Evolutionary conservation across 2,113 vertebrate species (phyloP).

Genomic region (Rhinolophus sinicus): DNA sequence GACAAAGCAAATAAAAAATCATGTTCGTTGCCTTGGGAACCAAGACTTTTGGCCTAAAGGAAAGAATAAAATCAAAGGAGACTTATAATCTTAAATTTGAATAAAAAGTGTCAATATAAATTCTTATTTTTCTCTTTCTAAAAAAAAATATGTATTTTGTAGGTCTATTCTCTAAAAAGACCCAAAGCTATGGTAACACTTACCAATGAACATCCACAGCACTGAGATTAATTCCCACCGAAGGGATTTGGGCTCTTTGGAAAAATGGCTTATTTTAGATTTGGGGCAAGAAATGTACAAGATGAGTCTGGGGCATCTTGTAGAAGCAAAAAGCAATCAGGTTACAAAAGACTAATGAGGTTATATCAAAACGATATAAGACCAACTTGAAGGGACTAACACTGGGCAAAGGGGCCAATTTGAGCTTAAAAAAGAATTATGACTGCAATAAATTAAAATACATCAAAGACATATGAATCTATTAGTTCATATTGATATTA

Average conservation of each 20-base stretch:
- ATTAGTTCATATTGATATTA: background rate
- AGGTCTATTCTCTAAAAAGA: background rate
- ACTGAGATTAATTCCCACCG: background rate
- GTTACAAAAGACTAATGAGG: background rate
- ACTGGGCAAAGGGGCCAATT: background rate
- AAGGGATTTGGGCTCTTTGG: background rate
- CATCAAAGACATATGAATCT: background rate
- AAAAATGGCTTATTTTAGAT: conserved; percentile 8
- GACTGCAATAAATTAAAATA: background rate
- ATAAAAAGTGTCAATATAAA: conserved; percentile 7
- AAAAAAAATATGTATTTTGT: background rate
- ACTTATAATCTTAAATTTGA: background rate
- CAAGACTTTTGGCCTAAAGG: background rate
- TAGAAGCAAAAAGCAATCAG: background rate
- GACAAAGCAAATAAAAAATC: conserved; percentile 12
- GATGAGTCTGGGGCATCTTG: background rate
- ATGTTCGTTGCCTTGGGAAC: background rate
- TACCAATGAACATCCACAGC: background rate
- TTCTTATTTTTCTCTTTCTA: background rate
- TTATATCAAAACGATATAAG: background rate
- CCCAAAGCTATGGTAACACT: background rate
- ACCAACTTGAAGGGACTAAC: background rate
- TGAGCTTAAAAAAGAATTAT: background rate
- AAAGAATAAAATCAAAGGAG: conserved; percentile 20
- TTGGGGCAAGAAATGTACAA: conserved; percentile 2